A percentile compares a stretch with the other conserved stretches of the same genome.
Conservation (phyloP, 2,113 vertebrate species). For the Oncorhynchus keta region DNA sequence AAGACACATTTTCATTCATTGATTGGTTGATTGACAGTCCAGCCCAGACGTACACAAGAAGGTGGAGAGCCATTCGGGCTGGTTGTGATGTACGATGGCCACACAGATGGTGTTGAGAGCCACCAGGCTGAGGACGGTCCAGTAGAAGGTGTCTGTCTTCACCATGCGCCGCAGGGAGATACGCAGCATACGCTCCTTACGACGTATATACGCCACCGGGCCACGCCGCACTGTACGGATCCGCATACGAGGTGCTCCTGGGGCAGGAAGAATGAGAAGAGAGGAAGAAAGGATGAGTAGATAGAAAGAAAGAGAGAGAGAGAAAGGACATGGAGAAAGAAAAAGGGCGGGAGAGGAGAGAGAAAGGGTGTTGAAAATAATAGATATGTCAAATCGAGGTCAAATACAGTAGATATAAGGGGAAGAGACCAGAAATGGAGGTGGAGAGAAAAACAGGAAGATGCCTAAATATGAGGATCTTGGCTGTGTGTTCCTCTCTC, state of each 20-base stretch:
- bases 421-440: neutral
- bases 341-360: neutral
- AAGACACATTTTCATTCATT: too few species aligned
- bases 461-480: neutral
- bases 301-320: neutral
- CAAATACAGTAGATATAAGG: too few species aligned
- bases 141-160: conserved; percentile 96
- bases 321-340: neutral
- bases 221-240: conserved; percentile 89
- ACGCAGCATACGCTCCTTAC: conserved; percentile 93
- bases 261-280: neutral
- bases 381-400: too few species aligned
- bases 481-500: conserved; percentile 58
- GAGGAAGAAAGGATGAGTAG: neutral
- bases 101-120: conserved; percentile 97
- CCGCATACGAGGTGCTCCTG: conserved; percentile 88
- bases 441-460: neutral
- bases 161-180: conserved; percentile 98
- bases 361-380: too few species aligned
- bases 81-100: conserved; percentile 97
- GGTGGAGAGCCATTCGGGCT: conserved; percentile 93
- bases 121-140: conserved; percentile 93
- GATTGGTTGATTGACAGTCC: neutral
- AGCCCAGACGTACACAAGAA: conserved; percentile 89
- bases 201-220: conserved; percentile 90